These are phyloP conservation scores for Halisarca cf. caerulea DNA, from an alignment of 37 sponge, comb jelly and placozoan genomes.

Conservation along the genomic window DNA sequence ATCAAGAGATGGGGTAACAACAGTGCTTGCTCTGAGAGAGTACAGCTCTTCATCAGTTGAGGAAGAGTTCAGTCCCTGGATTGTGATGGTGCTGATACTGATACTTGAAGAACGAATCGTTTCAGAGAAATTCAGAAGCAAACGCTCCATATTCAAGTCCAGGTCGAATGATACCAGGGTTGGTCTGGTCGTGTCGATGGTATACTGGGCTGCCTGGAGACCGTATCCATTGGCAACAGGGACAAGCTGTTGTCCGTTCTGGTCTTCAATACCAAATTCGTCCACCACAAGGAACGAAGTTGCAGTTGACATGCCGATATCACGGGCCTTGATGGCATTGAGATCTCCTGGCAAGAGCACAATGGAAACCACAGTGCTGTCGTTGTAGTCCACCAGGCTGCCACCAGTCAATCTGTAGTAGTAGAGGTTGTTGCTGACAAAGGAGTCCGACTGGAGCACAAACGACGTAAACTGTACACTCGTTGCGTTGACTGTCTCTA, in stretches of 20 bases:
- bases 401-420: constrained; percentile 82
- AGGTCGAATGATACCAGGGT: constrained; percentile 58
- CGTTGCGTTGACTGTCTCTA: constrained; percentile 80
- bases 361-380: constrained; percentile 69
- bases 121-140: constrained; percentile 79
- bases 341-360: constrained; percentile 66
- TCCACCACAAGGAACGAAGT: constrained; percentile 83
- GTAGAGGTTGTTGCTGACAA: constrained; percentile 24
- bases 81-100: constrained; percentile 57
- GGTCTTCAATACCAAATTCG: constrained; percentile 60
- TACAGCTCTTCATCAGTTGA: constrained; percentile 37
- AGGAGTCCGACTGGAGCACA: constrained; percentile 71
- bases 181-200: constrained; percentile 82
- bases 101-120: constrained; percentile 69
- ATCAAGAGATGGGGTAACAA: background rate
- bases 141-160: constrained; percentile 65
- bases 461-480: constrained; percentile 84
- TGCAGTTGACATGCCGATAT: constrained; percentile 65
- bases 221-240: constrained; percentile 78
- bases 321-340: constrained; percentile 73
- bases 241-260: constrained; percentile 57
- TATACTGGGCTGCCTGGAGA: constrained; percentile 67
- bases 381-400: constrained; percentile 41
- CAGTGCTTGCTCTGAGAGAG: constrained; percentile 19
- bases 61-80: constrained; percentile 45